Evolutionary conservation across 2,113 vertebrate genomes (phyloP).

Genomic region (Malaclemys terrapin): DNA sequence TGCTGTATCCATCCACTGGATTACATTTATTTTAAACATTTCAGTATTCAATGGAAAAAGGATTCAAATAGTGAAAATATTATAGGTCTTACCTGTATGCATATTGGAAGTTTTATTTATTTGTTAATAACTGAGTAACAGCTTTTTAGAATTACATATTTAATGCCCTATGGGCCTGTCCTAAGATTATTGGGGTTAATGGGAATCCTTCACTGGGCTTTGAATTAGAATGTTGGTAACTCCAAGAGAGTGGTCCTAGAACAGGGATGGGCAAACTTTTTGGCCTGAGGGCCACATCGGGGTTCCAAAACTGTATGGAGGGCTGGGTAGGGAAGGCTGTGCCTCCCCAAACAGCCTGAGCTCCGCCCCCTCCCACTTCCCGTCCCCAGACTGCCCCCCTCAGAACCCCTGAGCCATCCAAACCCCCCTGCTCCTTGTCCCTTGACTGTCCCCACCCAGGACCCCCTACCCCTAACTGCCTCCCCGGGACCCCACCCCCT

Average conservation of each 20-base stretch:
- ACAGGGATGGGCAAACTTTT: not conserved
- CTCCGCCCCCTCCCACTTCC: too few species aligned
- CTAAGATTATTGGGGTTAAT: rapidly evolving
- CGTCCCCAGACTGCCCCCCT: too few species aligned
- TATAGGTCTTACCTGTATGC: not conserved
- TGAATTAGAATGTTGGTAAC: not conserved
- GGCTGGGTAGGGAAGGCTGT: too few species aligned
- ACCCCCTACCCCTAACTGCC: too few species aligned
- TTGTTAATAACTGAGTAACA: not conserved
- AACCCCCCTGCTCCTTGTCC: too few species aligned
- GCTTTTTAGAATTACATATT: not conserved
- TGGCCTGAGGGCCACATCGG: not conserved
- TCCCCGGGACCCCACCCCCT: too few species aligned
- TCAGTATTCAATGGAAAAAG: not conserved
- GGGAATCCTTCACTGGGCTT: not conserved
- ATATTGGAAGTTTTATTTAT: not conserved
- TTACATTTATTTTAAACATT: constrained; percentile 2
- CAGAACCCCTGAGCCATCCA: too few species aligned
- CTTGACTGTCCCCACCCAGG: too few species aligned
- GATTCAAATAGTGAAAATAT: not conserved
- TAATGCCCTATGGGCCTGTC: not conserved
- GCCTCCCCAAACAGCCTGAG: too few species aligned
- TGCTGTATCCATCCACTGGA: not conserved
- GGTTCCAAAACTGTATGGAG: too few species aligned
- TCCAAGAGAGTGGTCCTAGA: not conserved